These are phyloP conservation scores for Tribolium freemani DNA, from an alignment of 2,888 invertebrate species.

Conservation along the genomic window DNA sequence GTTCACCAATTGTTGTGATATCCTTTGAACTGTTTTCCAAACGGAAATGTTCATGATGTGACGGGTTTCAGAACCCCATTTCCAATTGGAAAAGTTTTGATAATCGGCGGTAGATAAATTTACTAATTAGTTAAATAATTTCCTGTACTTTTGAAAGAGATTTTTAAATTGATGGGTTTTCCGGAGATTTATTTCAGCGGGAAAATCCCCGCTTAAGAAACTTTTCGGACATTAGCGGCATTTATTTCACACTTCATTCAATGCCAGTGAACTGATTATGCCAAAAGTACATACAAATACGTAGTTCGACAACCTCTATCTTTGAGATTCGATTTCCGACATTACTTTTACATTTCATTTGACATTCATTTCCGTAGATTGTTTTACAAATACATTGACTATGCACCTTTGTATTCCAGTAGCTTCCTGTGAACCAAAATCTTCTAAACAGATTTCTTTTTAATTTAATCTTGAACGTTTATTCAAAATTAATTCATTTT, in stretches of 20 bases:
- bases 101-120: not conserved
- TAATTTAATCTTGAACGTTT: no score
- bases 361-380: not conserved
- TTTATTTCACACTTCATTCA: no score
- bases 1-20: slow-evolving; percentile 22
- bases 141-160: not conserved
- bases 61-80: not conserved
- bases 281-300: no score
- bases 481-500: no score
- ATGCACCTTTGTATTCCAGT: not conserved
- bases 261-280: no score
- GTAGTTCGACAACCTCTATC: no score
- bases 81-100: not conserved
- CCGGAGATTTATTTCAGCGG: no score
- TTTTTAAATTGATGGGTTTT: no score
- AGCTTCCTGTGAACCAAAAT: not conserved
- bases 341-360: not conserved
- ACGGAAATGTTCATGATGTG: slow-evolving; percentile 1
- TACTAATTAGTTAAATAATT: not conserved
- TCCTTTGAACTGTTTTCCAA: slow-evolving; percentile 27
- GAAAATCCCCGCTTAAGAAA: no score
- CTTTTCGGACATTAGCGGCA: no score
- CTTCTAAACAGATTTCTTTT: not conserved
- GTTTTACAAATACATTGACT: not conserved
- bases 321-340: not conserved